Conservation (phyloP, 2,113 vertebrate species). For the Amazona guildingii region DNA sequence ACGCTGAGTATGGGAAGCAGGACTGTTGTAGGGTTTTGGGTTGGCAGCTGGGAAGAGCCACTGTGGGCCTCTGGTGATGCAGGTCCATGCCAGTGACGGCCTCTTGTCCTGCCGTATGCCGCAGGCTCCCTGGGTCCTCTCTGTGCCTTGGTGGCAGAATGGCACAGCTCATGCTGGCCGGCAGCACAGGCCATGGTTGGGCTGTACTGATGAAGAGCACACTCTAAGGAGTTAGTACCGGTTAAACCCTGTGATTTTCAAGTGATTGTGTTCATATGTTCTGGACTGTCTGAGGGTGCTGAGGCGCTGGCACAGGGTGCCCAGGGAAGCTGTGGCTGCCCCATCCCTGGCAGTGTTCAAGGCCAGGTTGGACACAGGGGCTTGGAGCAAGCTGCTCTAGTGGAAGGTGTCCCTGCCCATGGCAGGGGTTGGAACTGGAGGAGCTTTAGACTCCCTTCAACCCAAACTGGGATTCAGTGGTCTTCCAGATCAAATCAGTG, state of each 20-base stretch:
- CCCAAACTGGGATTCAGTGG: background rate
- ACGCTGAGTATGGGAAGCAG: background rate
- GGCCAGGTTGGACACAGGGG: too few species aligned
- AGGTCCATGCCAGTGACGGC: background rate
- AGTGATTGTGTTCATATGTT: background rate
- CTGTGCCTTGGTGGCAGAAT: fast-evolving
- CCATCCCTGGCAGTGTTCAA: background rate
- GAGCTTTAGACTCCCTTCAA: background rate
- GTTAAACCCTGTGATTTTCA: background rate
- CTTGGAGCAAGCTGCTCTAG: background rate
- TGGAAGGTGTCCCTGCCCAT: background rate
- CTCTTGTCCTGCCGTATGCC: background rate
- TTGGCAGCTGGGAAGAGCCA: background rate
- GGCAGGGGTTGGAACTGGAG: background rate
- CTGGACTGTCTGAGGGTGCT: background rate
- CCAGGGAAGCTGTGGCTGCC: background rate
- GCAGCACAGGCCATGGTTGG: fast-evolving
- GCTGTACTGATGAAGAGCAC: background rate
- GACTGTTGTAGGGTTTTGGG: background rate
- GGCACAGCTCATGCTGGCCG: too few species aligned
- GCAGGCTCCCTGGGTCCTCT: background rate
- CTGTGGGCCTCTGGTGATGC: background rate
- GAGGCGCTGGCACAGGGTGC: background rate
- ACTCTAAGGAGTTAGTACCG: background rate
- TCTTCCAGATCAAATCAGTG: background rate